Evolutionary conservation across 1,140 invertebrate genomes (phyloP), one percentile per base, ranked within the genome.

Genomic region (Anastrepha obliqua): DNA sequence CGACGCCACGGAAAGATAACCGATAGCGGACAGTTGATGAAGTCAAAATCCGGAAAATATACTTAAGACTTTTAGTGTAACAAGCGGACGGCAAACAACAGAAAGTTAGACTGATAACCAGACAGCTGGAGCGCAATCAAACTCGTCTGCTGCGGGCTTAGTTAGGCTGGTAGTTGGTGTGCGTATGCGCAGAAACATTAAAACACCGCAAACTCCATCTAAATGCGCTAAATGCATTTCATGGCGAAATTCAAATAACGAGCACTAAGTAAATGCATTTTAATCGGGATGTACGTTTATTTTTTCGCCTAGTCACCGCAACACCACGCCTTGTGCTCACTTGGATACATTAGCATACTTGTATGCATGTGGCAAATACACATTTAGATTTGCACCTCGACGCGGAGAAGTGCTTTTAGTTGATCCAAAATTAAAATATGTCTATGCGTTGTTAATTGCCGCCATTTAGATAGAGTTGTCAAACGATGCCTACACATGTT

Each of bases 151-250:
- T 67, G 64, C 20, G 29, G 2, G 13, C 44, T 81, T 20, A 20
- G 74, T 29, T 55, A 13, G 15, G 6, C 70, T 17, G 15, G 70
- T 13, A 17, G 70, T 20, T 15, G 20, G 17, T 29, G 74, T 81
- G 74, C 47, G 74, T 47, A 81, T 55, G 74, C 47, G 74, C 74
- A 11, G 13, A 81, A 55, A 81, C 20, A 81, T 6, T 81, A n/a
- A 0, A 51, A 8, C 74, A 3, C 74, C n/a, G n/a, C 42, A 20
- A 81, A 81, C 74, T 51, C 44, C n/a, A 81, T 81, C 74, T 81
- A 55, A 81, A 81, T 81, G 47, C 74, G 74, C n/a, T n/a, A 81
- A 81, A 81, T 81, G 74, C 74, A 81, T 81, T 81, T 81, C 42
- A 81, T 81, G 74, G n/a, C n/a, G 15, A 81, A 81, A 55, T 51